Evolutionary conservation across 1,140 invertebrate genomes (phyloP).

Genomic region (Aethina tumida): DNA sequence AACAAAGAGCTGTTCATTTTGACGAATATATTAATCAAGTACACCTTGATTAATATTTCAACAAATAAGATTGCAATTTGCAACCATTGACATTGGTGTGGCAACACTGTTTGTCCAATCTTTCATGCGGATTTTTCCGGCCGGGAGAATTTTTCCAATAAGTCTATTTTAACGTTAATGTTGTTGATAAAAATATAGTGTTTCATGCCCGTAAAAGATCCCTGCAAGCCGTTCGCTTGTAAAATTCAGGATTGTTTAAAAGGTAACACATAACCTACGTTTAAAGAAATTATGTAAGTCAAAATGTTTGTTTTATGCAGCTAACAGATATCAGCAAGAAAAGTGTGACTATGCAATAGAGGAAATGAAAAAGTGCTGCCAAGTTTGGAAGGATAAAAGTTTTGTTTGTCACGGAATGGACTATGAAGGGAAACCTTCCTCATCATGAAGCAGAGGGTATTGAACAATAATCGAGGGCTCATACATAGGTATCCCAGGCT

Average conservation of each 20-base stretch:
- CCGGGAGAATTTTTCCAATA: too few species aligned
- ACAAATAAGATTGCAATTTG: too few species aligned
- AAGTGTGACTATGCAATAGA: conserved; percentile 50
- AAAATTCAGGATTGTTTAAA: conserved; percentile 64
- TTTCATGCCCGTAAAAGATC: conserved; percentile 45
- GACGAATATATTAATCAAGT: too few species aligned
- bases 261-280: conserved; percentile 39
- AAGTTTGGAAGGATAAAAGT: conserved; percentile 46
- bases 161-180: too few species aligned
- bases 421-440: conserved; percentile 13
- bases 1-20: too few species aligned
- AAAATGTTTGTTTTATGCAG: conserved; percentile 36
- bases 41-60: too few species aligned
- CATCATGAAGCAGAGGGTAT: conserved; percentile 25
- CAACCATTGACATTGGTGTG: too few species aligned
- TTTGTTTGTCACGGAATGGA: conserved; percentile 57
- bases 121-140: too few species aligned
- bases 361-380: conserved; percentile 53
- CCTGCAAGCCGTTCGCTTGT: conserved; percentile 65
- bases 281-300: conserved; percentile 9
- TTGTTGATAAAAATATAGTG: conserved; percentile 6
- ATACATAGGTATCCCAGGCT: conserved; percentile 43
- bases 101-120: too few species aligned
- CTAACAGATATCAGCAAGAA: conserved; percentile 56
- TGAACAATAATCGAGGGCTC: conserved; percentile 34